These are phyloP conservation scores for Acanthococcus lagerstroemiae DNA, from an alignment of 2,888 invertebrate species.

Conservation along the genomic window DNA sequence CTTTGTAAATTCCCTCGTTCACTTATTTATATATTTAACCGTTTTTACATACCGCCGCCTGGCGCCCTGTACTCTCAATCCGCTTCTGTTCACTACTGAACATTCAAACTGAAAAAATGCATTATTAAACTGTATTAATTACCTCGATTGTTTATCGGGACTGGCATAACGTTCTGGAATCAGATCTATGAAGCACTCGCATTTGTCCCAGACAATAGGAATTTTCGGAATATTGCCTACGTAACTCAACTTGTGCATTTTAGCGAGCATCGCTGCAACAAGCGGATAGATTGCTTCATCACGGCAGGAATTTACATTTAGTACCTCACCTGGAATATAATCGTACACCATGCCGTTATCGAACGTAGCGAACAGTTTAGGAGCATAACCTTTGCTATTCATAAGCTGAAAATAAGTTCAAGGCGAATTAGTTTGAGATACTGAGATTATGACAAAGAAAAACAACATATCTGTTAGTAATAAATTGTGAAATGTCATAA, in stretches of 20 bases:
- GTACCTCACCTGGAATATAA: slow-evolving; percentile 70
- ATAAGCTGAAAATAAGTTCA: neutral
- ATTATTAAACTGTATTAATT: no score
- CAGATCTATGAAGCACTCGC: slow-evolving; percentile 60
- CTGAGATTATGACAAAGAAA: no score
- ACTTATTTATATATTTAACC: no score
- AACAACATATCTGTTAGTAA: no score
- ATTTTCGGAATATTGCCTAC: slow-evolving; percentile 40
- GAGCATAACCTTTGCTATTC: slow-evolving; percentile 64
- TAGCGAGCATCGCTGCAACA: slow-evolving; percentile 72
- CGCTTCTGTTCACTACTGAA: no score
- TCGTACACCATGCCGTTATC: slow-evolving; percentile 89
- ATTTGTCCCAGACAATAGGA: slow-evolving; percentile 67
- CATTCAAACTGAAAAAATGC: no score
- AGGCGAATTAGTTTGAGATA: neutral
- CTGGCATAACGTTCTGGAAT: slow-evolving; percentile 62
- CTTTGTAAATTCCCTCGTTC: no score
- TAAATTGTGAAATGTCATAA: no score
- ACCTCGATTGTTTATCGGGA: slow-evolving; percentile 60
- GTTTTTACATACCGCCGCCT: no score
- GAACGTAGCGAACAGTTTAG: slow-evolving; percentile 80
- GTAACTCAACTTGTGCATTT: slow-evolving; percentile 58
- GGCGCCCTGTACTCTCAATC: no score
- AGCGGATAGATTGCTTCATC: slow-evolving; percentile 57
- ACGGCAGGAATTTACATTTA: slow-evolving; percentile 55